Evolutionary conservation across 2,888 invertebrate species (phyloP).

Genomic region (Nomada fabriciana): DNA sequence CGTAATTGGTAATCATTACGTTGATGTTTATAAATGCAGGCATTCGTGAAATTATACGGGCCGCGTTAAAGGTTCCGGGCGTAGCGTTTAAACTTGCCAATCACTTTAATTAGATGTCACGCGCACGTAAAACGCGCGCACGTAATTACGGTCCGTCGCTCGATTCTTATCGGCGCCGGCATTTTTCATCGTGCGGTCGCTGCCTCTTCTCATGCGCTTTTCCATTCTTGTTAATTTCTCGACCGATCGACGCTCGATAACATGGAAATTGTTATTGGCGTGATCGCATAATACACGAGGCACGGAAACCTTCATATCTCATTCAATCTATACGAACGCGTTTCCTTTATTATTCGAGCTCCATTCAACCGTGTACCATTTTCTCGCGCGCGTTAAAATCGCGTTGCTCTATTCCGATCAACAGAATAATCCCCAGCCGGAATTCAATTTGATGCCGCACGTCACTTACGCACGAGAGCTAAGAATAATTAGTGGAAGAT

Average conservation of each 20-base stretch:
- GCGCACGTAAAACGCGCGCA: conserved; percentile 24
- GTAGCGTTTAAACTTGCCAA: conserved; percentile 37
- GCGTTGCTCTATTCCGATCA: too few relatives aligned
- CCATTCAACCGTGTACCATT: too few relatives aligned
- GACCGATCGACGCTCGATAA: not conserved
- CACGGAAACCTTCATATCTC: too few relatives aligned
- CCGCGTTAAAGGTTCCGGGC: conserved; percentile 20
- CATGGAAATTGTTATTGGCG: not conserved
- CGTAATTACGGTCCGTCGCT: conserved; percentile 28
- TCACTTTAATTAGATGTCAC: conserved; percentile 61
- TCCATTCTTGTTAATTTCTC: conserved; percentile 11
- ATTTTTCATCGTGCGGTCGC: conserved; percentile 39
- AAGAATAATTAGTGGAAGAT: too few relatives aligned
- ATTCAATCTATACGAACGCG: not conserved
- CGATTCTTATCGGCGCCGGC: conserved; percentile 47
- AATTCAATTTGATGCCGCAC: too few relatives aligned
- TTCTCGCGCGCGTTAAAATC: too few relatives aligned
- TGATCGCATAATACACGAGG: too few relatives aligned
- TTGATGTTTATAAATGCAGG: conserved; percentile 51
- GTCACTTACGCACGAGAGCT: too few relatives aligned
- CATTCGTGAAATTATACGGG: conserved; percentile 46
- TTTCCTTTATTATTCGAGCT: not conserved
- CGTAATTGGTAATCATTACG: conserved; percentile 59
- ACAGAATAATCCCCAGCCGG: too few relatives aligned
- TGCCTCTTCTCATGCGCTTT: not conserved